Evolutionary conservation across 2,888 invertebrate species (phyloP).

Genomic region (Drosophila diplacantha): DNA sequence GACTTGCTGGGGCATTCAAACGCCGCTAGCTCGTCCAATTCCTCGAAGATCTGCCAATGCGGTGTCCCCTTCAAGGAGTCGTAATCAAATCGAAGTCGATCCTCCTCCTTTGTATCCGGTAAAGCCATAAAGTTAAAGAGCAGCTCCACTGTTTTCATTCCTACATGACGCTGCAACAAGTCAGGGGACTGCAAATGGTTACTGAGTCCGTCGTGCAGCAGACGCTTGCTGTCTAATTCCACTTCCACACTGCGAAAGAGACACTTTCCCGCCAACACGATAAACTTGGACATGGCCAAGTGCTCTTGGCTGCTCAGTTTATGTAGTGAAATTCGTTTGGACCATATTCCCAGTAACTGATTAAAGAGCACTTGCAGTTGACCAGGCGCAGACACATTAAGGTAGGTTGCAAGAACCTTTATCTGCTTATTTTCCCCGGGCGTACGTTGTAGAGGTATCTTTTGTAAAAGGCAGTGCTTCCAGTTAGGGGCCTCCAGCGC

Average conservation of each 20-base stretch:
- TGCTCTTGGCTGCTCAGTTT: constrained; percentile 84
- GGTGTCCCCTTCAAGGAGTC: constrained; percentile 79
- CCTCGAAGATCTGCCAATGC: constrained; percentile 65
- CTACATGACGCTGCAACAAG: constrained; percentile 81
- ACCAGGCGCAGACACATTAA: constrained; percentile 77
- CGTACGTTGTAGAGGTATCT: constrained; percentile 81
- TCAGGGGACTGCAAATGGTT: constrained; percentile 84
- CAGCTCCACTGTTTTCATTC: constrained; percentile 86
- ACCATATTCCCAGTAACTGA: constrained; percentile 83
- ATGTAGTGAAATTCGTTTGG: constrained; percentile 81
- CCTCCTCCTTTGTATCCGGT: constrained; percentile 78
- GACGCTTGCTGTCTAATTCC: constrained; percentile 63
- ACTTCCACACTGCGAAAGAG: constrained; percentile 60
- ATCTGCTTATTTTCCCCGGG: constrained; percentile 79
- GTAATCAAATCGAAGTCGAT: constrained; percentile 83
- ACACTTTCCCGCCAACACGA: constrained; percentile 81
- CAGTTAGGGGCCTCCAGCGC: constrained; percentile 81
- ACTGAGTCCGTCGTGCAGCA: constrained; percentile 83
- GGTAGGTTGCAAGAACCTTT: constrained; percentile 82
- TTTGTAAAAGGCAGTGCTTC: constrained; percentile 83
- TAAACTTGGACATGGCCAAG: constrained; percentile 83
- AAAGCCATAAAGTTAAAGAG: constrained; percentile 79
- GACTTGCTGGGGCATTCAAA: constrained; percentile 31
- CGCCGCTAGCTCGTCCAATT: constrained; percentile 56
- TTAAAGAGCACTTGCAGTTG: constrained; percentile 79